These are phyloP conservation scores for Apotomis turbidana DNA, from an alignment of 2,888 invertebrate species.

Conservation along the genomic window DNA sequence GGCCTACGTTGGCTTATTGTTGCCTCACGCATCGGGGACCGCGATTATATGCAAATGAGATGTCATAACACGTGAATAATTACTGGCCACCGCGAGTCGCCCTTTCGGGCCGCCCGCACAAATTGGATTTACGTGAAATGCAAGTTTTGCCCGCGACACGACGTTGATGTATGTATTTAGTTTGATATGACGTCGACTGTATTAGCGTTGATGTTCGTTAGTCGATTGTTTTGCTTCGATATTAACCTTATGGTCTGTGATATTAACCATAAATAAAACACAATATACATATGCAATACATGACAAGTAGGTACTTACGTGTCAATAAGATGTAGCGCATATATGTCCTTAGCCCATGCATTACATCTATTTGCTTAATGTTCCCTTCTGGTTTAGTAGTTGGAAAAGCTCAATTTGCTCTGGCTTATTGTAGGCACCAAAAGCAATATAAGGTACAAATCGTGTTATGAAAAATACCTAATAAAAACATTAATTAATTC, in stretches of 20 bases:
- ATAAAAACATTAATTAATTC: no score
- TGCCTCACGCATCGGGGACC: slow-evolving; percentile 78
- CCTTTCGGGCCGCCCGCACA: slow-evolving; percentile 78
- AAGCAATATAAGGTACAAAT: no score
- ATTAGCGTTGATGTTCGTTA: background rate
- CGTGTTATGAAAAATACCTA: no score
- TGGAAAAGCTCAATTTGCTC: no score
- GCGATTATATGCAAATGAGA: slow-evolving; percentile 84
- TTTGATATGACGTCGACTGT: slow-evolving; percentile 40
- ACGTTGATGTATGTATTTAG: slow-evolving; percentile 65
- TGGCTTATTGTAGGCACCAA: no score
- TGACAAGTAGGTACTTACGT: no score
- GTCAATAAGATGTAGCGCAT: no score
- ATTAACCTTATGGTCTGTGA: no score
- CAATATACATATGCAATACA: no score
- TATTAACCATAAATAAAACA: background rate
- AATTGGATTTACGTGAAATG: slow-evolving; percentile 82
- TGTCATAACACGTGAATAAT: slow-evolving; percentile 84
- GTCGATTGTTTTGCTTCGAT: background rate
- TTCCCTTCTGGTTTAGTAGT: no score
- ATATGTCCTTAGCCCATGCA: no score
- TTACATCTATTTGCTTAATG: no score
- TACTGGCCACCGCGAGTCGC: slow-evolving; percentile 78
- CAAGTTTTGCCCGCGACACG: slow-evolving; percentile 70
- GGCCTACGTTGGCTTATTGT: slow-evolving; percentile 72